Percentiles rank a stretch among this genome's conserved stretches.
These are phyloP conservation scores for Ascaphus truei DNA, from an alignment of 2,113 vertebrate genomes.

Conservation along the genomic window DNA sequence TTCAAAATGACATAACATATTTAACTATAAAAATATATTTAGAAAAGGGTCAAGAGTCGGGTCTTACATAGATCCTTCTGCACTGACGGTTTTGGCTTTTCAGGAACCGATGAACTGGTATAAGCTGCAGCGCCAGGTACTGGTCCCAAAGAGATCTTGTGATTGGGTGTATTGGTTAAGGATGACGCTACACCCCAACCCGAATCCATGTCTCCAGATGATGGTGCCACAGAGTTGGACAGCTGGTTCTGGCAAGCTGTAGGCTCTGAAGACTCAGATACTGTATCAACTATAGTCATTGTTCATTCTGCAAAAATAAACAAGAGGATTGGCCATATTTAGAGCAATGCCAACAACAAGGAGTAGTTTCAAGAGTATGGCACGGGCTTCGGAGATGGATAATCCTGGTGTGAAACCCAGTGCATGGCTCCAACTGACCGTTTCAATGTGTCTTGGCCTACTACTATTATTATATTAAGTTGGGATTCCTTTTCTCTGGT, in stretches of 20 bases:
- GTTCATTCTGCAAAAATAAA: conserved; percentile 79
- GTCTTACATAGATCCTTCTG: conserved; percentile 78
- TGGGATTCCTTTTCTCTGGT: no score
- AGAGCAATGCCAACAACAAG: no score
- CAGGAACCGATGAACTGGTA: conserved; percentile 69
- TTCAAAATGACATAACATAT: no score
- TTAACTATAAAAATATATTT: no score
- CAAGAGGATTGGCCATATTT: no score
- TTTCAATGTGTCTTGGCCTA: no score
- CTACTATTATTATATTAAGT: no score
- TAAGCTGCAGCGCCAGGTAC: conserved; percentile 82
- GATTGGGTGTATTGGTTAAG: conserved; percentile 69
- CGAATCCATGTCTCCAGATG: conserved; percentile 84
- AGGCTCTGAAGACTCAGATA: conserved; percentile 82
- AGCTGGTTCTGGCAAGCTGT: conserved; percentile 78
- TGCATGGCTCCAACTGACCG: no score
- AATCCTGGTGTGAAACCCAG: no score
- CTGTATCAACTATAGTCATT: conserved; percentile 97
- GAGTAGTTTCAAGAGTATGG: no score
- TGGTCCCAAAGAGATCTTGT: conserved; percentile 75
- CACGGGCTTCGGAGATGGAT: no score
- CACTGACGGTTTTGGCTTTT: conserved; percentile 69
- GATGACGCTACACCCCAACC: conserved; percentile 77
- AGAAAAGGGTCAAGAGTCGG: not conserved
- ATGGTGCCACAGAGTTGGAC: conserved; percentile 69